Base-by-base conservation (phyloP, 2,888 invertebrate species). In the Lottia scabra region DNA sequence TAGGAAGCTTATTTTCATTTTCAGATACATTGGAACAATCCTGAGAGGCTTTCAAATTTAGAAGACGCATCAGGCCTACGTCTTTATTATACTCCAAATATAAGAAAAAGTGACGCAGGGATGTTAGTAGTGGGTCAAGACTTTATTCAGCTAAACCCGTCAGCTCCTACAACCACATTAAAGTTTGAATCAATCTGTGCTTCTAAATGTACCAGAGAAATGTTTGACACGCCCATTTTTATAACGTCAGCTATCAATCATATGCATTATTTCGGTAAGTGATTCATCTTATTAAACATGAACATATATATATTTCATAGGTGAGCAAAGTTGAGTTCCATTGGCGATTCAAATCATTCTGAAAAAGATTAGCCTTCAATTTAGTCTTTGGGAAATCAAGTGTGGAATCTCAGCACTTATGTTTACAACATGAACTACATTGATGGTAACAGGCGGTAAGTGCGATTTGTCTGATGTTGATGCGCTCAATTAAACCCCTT, bases 171-270 rank as follows among this genome's bases (percentile, higher is more conserved):
- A 16, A 63, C 67, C 15, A 72, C 70, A 6, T 68, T 77, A 19
- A 63, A 27, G 5, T 80, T 80, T 65, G 67, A 75, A 4, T 76
- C 83, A 8, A 67, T 68, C 0, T 84, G 84, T 70, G 80, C 84
- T 1, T 67, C 73, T 15, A 77, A 78, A 30, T 85, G 85, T 48
- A 83, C 83, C 27, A 44, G 67, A 13, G 79, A 77, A 63, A 84
- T 85, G 83, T 83, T 83, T 66, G 68, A 75, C 15, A 68, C 76
- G 30, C 74, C 76, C 23, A 79, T 85, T 43, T 81, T 76, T 69
- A 79, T 85, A 64, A 83, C 84, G 1, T 70, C 83, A 13, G 84
- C 84, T 26, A 81, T 82, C 68, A 85, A 85, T 73, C 85, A 85
- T 71, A 85, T 85, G 85, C 85, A 85, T 73, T 81, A 83, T 56